Conservation (phyloP, 1,140 invertebrate species). For the Ceratoteleas bidentatus region DNA sequence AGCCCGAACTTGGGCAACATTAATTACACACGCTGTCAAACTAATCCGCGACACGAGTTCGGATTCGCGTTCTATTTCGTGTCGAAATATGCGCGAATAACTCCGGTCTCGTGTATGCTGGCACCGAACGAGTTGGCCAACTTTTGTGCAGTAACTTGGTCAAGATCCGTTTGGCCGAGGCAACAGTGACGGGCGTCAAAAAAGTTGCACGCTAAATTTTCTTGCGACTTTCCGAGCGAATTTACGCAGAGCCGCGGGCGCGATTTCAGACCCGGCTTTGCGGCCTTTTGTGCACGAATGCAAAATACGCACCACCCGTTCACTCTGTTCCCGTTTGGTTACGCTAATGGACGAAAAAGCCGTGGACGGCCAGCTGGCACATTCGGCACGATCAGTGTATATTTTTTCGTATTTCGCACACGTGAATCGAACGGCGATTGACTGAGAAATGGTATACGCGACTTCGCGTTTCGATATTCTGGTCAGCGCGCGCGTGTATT, state of each 20-base stretch:
- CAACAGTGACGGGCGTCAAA: not conserved
- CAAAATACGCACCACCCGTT: conserved; percentile 4
- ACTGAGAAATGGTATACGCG: conserved; percentile 58
- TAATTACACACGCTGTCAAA: conserved; percentile 43
- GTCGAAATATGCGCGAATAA: conserved; percentile 48
- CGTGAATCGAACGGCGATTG: conserved; percentile 60
- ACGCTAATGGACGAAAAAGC: conserved; percentile 50
- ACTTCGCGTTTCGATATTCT: conserved; percentile 55
- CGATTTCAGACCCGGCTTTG: not conserved
- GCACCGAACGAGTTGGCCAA: conserved; percentile 58
- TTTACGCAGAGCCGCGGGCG: not conserved
- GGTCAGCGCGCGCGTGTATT: conserved; percentile 55
- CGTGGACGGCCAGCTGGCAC: conserved; percentile 7
- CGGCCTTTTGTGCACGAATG: not conserved
- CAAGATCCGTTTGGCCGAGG: conserved; percentile 43
- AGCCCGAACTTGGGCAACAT: conserved; percentile 20
- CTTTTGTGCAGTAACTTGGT: conserved; percentile 65
- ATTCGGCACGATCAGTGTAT: conserved; percentile 48
- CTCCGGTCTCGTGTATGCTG: conserved; percentile 22
- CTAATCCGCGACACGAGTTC: conserved; percentile 27
- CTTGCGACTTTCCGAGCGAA: not conserved
- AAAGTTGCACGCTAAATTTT: not conserved
- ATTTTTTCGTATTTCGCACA: conserved; percentile 58
- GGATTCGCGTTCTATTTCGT: conserved; percentile 35
- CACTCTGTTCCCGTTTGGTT: conserved; percentile 26